Evolutionary conservation across 2,888 invertebrate species (phyloP).

Genomic region (Torymus texanus): DNA sequence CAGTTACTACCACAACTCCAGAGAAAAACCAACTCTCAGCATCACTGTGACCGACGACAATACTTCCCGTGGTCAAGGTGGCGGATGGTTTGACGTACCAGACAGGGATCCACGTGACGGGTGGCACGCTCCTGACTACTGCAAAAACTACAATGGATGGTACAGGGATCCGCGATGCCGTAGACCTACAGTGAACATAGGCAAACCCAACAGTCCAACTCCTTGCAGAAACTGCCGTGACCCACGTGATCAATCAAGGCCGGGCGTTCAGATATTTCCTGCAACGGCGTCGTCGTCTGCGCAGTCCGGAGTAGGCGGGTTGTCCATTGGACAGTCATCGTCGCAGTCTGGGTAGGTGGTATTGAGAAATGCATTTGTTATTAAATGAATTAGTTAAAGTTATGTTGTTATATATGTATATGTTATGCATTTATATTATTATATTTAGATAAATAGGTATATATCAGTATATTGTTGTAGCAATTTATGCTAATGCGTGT

Average conservation of each 20-base stretch:
- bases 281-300: constrained; percentile 52
- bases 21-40: constrained; percentile 19
- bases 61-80: neutral
- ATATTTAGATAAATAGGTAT: no score
- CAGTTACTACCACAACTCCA: constrained; percentile 39
- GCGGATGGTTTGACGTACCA: constrained; percentile 44
- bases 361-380: neutral
- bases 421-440: no score
- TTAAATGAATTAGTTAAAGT: no score
- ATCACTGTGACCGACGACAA: constrained; percentile 37
- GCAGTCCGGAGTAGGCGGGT: constrained; percentile 61
- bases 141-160: constrained; percentile 44
- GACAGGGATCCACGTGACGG: constrained; percentile 7
- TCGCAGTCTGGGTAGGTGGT: constrained; percentile 28
- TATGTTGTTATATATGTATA: no score
- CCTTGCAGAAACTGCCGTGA: neutral
- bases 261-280: neutral
- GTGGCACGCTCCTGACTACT: constrained; percentile 23
- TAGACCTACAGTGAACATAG: constrained; percentile 35
- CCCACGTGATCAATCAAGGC: neutral
- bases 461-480: no score
- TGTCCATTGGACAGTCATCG: constrained; percentile 63
- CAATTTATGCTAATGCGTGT: no score
- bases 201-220: constrained; percentile 12
- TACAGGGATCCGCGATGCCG: constrained; percentile 53